A percentile compares a stretch with the other conserved stretches of the same genome.
These are phyloP conservation scores for Dasysyrphus tricinctus DNA, from an alignment of 2,888 invertebrate species.

Conservation along the genomic window DNA sequence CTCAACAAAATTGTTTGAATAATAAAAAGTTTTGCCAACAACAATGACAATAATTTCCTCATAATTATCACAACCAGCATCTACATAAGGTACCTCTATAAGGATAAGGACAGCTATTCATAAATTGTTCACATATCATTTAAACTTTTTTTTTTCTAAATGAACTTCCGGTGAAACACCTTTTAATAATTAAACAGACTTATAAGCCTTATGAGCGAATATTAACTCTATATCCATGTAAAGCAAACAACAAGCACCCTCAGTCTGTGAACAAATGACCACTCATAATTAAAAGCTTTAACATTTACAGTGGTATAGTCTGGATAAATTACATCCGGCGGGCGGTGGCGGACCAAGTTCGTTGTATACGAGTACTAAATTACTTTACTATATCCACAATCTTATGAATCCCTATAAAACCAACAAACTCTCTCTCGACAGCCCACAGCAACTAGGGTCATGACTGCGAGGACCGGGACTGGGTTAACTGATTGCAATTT, in stretches of 20 bases:
- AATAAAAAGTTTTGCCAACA: slow-evolving; percentile 9
- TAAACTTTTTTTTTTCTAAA: background rate
- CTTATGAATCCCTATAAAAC: slow-evolving; percentile 42
- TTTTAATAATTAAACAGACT: background rate
- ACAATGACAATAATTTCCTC: background rate
- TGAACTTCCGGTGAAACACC: background rate
- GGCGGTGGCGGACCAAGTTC: slow-evolving; percentile 14
- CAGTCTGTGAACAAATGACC: background rate
- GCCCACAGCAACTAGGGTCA: background rate
- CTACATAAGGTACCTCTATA: background rate
- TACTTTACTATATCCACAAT: slow-evolving; percentile 48
- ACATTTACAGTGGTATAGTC: slow-evolving; percentile 3
- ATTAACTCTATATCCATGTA: background rate
- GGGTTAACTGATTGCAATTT: slow-evolving; percentile 67
- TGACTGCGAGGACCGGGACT: background rate
- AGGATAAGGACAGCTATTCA: background rate
- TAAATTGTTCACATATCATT: slow-evolving; percentile 2
- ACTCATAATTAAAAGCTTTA: slow-evolving; percentile 55
- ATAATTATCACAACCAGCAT: background rate
- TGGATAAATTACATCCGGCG: slow-evolving; percentile 55
- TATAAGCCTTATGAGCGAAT: background rate
- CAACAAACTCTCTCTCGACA: slow-evolving; percentile 7
- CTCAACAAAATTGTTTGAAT: background rate
- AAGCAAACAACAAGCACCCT: slow-evolving; percentile 38
- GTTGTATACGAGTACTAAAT: slow-evolving; percentile 31